phyloP scores from a whole-genome alignment of 2,888 invertebrate species.

The Drosophila testacea region DNA sequence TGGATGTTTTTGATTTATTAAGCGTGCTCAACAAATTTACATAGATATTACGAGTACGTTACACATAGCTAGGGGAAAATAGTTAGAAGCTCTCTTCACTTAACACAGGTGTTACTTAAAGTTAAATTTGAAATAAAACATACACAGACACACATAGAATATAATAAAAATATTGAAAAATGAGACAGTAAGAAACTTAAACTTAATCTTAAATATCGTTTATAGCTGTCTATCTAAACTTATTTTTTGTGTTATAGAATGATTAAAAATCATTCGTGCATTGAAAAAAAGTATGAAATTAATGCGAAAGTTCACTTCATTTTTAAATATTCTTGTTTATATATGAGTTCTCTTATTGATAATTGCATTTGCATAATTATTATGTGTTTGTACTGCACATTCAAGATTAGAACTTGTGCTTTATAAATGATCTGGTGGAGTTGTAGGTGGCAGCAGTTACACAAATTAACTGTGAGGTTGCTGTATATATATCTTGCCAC shows the following conservation, averaged over 20 bases:
- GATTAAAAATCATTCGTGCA: no score
- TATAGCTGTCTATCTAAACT: not conserved
- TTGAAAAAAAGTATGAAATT: no score
- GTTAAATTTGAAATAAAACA: constrained; percentile 1
- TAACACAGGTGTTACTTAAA: constrained; percentile 1
- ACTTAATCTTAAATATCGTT: not conserved
- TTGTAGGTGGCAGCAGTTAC: constrained; percentile 42
- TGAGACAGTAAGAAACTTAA: not conserved
- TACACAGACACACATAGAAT: constrained; percentile 14
- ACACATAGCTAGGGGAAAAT: constrained; percentile 18
- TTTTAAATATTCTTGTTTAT: not conserved
- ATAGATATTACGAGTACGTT: constrained; percentile 18
- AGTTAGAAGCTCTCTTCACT: constrained; percentile 17
- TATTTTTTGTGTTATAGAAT: no score
- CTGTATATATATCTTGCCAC: constrained; percentile 53
- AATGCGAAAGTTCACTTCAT: not conserved
- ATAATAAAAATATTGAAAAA: constrained; percentile 7
- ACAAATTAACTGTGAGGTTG: constrained; percentile 57
- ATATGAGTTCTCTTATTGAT: no score
- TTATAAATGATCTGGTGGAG: constrained; percentile 45
- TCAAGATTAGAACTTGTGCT: constrained; percentile 13
- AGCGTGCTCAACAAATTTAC: constrained; percentile 42
- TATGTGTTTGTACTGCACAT: constrained; percentile 15
- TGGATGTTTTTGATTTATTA: constrained; percentile 19
- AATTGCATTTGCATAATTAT: constrained; percentile 10